phyloP scores from a whole-genome alignment of 2,888 invertebrate genomes.

The Argyresthia goedartella region DNA sequence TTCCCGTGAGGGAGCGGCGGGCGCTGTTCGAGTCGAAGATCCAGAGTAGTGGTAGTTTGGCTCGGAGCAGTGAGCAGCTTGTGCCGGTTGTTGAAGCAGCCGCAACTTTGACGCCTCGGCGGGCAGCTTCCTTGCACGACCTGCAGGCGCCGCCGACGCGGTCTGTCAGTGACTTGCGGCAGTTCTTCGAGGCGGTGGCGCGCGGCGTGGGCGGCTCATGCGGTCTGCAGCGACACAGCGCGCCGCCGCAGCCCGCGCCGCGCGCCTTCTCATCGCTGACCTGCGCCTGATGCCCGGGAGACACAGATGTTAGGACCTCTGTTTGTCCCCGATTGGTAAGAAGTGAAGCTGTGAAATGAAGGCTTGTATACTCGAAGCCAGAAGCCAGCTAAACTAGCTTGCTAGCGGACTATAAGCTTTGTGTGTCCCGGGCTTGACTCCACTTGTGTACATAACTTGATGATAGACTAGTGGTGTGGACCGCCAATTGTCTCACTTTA shows the following conservation, averaged over 20 bases:
- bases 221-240: conserved; percentile 42
- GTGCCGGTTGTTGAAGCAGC: conserved; percentile 24
- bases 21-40: conserved; percentile 79
- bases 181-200: conserved; percentile 76
- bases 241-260: conserved; percentile 41
- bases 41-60: conserved; percentile 70
- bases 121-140: conserved; percentile 78
- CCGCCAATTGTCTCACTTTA: conserved; percentile 49
- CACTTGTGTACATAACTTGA: neutral
- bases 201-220: conserved; percentile 37
- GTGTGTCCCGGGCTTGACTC: too few relatives aligned
- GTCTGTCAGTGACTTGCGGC: conserved; percentile 76
- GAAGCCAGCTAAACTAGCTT: too few relatives aligned
- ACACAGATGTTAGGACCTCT: too few relatives aligned
- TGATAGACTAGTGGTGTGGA: conserved; percentile 34
- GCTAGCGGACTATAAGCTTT: too few relatives aligned
- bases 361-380: too few relatives aligned
- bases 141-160: conserved; percentile 65
- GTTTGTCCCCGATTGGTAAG: too few relatives aligned
- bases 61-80: conserved; percentile 75
- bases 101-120: conserved; percentile 60
- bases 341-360: too few relatives aligned
- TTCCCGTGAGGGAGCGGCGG: conserved; percentile 78
- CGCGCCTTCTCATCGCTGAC: conserved; percentile 53
- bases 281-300: conserved; percentile 42